Evolutionary conservation across 1,140 invertebrate species (phyloP).

Genomic region (Glossosoma conforme): DNA sequence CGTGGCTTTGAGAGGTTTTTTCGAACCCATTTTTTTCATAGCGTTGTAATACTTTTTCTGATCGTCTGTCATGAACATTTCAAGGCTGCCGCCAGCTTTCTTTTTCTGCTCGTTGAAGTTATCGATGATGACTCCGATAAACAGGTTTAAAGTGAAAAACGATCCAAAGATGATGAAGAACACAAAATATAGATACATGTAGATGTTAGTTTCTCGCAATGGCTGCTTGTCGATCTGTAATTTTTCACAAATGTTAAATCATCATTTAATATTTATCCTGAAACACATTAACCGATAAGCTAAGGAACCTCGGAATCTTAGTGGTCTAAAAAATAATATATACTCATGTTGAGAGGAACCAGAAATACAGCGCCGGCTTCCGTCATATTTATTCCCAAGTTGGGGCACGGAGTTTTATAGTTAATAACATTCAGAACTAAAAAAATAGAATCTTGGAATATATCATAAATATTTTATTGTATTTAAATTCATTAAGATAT

Average conservation of each 20-base stretch:
- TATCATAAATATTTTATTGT: too few relatives aligned
- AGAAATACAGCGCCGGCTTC: too few relatives aligned
- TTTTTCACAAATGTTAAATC: constrained; percentile 30
- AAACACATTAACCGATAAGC: too few relatives aligned
- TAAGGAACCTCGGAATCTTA: too few relatives aligned
- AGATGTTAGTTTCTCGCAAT: constrained; percentile 87
- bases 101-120: constrained; percentile 99
- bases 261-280: constrained; percentile 3
- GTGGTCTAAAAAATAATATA: too few relatives aligned
- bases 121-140: constrained; percentile 98
- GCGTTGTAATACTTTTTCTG: constrained; percentile 99
- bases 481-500: too few relatives aligned
- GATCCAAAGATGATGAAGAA: constrained; percentile 97
- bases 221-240: constrained; percentile 85
- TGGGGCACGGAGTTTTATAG: too few relatives aligned
- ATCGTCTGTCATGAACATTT: constrained; percentile 99
- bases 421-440: too few relatives aligned
- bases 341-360: too few relatives aligned
- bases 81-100: constrained; percentile 94
- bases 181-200: constrained; percentile 98
- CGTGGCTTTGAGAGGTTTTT: constrained; percentile 96
- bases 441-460: too few relatives aligned
- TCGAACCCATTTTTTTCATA: constrained; percentile 99
- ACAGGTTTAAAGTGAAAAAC: constrained; percentile 96
- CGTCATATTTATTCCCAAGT: too few relatives aligned